phyloP scores from a whole-genome alignment of 2,888 invertebrate genomes.

The Coelinius sp. region DNA sequence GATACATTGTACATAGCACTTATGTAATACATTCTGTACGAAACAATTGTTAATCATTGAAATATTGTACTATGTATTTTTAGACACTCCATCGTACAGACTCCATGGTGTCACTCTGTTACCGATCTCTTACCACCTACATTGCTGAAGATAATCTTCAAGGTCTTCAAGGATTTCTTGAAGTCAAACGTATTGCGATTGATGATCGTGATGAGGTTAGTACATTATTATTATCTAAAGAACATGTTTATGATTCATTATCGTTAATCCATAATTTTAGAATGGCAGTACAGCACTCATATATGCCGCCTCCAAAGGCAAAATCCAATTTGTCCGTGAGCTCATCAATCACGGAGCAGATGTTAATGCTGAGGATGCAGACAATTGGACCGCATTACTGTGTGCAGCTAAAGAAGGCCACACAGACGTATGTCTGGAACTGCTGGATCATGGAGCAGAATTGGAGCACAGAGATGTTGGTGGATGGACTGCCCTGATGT shows the following conservation, averaged over 20 bases:
- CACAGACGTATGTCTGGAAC: constrained; percentile 82
- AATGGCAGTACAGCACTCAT: constrained; percentile 96
- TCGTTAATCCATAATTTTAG: no score
- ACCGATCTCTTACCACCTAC: constrained; percentile 84
- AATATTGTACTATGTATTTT: constrained; percentile 19
- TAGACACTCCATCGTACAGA: constrained; percentile 90
- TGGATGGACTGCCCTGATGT: constrained; percentile 97
- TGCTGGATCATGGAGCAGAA: constrained; percentile 88
- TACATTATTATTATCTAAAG: neutral
- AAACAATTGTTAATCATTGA: neutral
- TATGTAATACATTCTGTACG: neutral
- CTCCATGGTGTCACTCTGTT: constrained; percentile 93
- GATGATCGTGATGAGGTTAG: constrained; percentile 91
- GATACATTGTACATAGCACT: neutral
- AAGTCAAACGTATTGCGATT: constrained; percentile 84
- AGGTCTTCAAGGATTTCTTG: constrained; percentile 86
- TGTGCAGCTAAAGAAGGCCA: constrained; percentile 94
- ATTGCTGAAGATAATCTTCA: constrained; percentile 85
- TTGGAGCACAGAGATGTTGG: constrained; percentile 93
- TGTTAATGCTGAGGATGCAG: constrained; percentile 91
- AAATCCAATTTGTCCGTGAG: constrained; percentile 85
- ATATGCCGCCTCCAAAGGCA: constrained; percentile 89
- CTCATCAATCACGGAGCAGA: constrained; percentile 93
- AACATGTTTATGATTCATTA: no score
- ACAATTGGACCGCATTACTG: constrained; percentile 93